phyloP scores from a whole-genome alignment of 2,888 invertebrate species.

The Pherbina coryleti region DNA sequence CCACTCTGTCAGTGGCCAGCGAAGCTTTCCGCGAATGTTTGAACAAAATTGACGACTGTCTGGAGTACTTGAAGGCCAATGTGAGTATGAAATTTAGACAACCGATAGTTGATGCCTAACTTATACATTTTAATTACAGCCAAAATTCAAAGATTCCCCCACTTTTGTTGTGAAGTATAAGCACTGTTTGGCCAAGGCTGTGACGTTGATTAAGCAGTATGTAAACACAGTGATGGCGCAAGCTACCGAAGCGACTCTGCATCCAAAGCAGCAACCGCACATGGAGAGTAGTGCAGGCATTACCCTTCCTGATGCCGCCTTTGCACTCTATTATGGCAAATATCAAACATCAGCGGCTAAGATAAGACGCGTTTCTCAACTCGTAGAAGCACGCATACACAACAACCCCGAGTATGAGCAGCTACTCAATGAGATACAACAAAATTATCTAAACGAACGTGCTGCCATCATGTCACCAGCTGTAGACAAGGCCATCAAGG shows the following conservation, averaged over 20 bases:
- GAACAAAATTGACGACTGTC: constrained; percentile 87
- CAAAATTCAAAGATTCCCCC: constrained; percentile 86
- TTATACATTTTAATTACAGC: constrained; percentile 70
- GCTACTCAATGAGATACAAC: constrained; percentile 83
- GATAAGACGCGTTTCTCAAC: constrained; percentile 82
- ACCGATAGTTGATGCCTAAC: not conserved
- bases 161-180: constrained; percentile 86
- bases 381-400: constrained; percentile 83
- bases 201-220: constrained; percentile 84
- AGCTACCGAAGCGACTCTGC: constrained; percentile 82
- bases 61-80: constrained; percentile 85
- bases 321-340: constrained; percentile 92
- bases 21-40: constrained; percentile 86
- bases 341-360: constrained; percentile 93
- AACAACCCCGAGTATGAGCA: constrained; percentile 81
- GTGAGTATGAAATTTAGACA: constrained; percentile 71
- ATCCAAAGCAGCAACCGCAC: constrained; percentile 58
- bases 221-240: constrained; percentile 82
- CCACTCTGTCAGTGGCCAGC: constrained; percentile 85
- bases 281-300: constrained; percentile 43
- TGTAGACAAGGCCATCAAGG: constrained; percentile 77
- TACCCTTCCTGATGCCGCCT: constrained; percentile 75
- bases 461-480: constrained; percentile 78
- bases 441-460: constrained; percentile 84
- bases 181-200: constrained; percentile 85